Evolutionary conservation across 2,888 invertebrate species (phyloP).

Genomic region (Campoplex nolae): DNA sequence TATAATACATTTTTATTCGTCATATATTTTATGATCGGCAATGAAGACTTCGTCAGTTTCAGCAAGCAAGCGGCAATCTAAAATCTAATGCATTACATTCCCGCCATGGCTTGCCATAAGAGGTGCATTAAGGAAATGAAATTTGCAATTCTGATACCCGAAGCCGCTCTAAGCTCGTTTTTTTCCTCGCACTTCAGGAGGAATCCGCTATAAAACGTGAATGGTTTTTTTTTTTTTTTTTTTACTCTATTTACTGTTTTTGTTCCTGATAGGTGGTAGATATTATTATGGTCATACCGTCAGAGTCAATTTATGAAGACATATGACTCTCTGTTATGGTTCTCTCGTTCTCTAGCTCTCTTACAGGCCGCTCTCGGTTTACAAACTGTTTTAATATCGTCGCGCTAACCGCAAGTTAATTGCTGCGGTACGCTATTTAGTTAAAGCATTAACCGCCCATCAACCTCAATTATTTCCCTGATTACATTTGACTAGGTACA

Average conservation of each 20-base stretch:
- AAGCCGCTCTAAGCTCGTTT: conserved; percentile 63
- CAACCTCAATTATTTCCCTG: conserved; percentile 70
- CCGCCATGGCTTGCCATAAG: conserved; percentile 11
- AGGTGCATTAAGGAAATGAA: conserved; percentile 81
- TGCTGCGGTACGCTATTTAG: conserved; percentile 69
- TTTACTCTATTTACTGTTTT: conserved; percentile 62
- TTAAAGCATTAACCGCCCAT: conserved; percentile 69
- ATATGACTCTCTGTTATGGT: neutral
- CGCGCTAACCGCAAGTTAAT: conserved; percentile 65
- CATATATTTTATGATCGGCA: conserved; percentile 30
- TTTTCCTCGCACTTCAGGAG: conserved; percentile 37
- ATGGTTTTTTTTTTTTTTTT: conserved; percentile 67
- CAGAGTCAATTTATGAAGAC: neutral
- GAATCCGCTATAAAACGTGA: conserved; percentile 59
- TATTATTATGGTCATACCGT: neutral
- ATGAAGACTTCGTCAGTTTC: conserved; percentile 20
- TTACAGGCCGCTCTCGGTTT: conserved; percentile 22
- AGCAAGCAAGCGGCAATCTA: conserved; percentile 2
- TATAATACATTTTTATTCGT: neutral
- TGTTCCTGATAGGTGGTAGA: conserved; percentile 55
- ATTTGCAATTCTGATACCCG: conserved; percentile 77
- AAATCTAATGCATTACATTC: conserved; percentile 18
- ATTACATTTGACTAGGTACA: conserved; percentile 61
- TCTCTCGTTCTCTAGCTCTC: conserved; percentile 23
- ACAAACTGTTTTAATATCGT: conserved; percentile 49